Conservation (phyloP, 2,888 invertebrate species). For the Lepidonotus clava region DNA sequence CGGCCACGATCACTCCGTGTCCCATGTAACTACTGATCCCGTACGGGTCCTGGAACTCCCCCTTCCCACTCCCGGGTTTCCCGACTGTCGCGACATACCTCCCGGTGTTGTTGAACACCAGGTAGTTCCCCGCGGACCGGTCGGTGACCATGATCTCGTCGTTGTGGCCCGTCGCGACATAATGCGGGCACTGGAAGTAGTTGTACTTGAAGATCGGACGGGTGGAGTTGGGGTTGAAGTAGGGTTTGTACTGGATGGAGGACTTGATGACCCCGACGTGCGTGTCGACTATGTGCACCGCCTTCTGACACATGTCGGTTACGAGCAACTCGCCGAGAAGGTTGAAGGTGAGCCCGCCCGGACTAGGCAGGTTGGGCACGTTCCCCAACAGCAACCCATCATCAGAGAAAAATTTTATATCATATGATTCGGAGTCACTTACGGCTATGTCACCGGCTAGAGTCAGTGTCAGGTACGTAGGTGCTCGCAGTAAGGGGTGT, state of each 20-base stretch:
- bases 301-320: neutral
- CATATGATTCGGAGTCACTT: conserved; percentile 14
- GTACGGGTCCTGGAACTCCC: conserved; percentile 49
- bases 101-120: neutral
- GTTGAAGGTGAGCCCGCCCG: conserved; percentile 42
- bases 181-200: conserved; percentile 53
- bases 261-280: neutral
- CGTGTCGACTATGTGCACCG: conserved; percentile 11
- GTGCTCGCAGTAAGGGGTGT: neutral
- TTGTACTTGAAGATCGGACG: neutral
- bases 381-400: conserved; percentile 13
- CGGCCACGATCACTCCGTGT: conserved; percentile 36
- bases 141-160: conserved; percentile 51
- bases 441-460: conserved; percentile 50
- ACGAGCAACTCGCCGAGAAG: conserved; percentile 18
- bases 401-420: conserved; percentile 34
- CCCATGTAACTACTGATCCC: conserved; percentile 22
- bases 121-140: neutral
- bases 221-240: neutral
- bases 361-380: neutral
- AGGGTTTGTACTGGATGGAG: conserved; percentile 29
- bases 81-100: neutral
- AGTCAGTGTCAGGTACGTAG: conserved; percentile 6
- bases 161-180: conserved; percentile 27
- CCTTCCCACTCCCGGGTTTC: neutral